These are phyloP conservation scores for Drosophila mayaguana DNA, from an alignment of 2,888 invertebrate species.

Conservation along the genomic window DNA sequence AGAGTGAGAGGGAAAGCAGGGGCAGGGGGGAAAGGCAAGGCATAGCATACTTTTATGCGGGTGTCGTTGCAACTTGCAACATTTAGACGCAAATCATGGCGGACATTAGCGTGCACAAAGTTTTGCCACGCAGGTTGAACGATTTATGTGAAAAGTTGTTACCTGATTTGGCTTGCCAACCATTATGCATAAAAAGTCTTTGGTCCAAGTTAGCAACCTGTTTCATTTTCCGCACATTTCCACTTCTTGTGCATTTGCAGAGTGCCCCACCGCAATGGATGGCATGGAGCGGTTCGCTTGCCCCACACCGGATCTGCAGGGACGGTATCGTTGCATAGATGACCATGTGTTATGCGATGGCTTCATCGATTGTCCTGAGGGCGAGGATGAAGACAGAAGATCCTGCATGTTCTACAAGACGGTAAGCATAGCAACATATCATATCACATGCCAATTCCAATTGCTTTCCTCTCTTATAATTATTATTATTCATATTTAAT, in stretches of 20 bases:
- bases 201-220: conserved; percentile 53
- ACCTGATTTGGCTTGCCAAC: conserved; percentile 38
- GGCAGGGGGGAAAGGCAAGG: neutral
- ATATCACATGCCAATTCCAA: neutral
- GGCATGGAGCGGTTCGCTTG: conserved; percentile 98
- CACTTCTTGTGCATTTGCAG: conserved; percentile 86
- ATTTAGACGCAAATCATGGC: conserved; percentile 80
- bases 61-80: conserved; percentile 65
- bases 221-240: conserved; percentile 21
- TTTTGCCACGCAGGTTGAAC: conserved; percentile 63
- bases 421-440: conserved; percentile 87
- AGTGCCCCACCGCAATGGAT: conserved; percentile 96
- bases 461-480: neutral
- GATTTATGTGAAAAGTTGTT: conserved; percentile 75
- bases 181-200: conserved; percentile 52
- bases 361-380: conserved; percentile 96
- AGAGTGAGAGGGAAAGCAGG: no score
- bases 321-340: conserved; percentile 97
- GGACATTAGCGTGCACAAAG: conserved; percentile 77
- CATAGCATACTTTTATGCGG: conserved; percentile 74
- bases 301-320: conserved; percentile 95
- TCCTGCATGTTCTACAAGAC: conserved; percentile 99
- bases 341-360: conserved; percentile 98
- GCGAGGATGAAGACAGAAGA: conserved; percentile 96
- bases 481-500: neutral